phyloP scores from a whole-genome alignment of 2,888 invertebrate species.

The Lasioglossum morio region DNA sequence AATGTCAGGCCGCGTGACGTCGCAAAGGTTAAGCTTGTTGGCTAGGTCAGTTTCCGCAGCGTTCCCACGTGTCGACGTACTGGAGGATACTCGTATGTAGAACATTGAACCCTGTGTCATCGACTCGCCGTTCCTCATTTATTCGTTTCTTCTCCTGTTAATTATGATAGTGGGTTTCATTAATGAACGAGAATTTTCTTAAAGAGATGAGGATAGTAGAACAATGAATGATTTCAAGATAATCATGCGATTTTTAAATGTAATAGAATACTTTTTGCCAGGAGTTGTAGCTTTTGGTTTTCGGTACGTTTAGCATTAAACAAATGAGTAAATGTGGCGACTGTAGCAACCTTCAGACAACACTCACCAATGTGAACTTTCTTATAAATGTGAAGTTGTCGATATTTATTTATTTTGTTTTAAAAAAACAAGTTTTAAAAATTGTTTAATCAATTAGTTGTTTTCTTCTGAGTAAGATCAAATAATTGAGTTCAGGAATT shows the following conservation, averaged over 20 bases:
- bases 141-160: neutral
- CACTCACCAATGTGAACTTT: no score
- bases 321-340: no score
- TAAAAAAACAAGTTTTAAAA: no score
- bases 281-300: neutral
- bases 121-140: neutral
- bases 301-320: neutral
- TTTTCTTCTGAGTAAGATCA: no score
- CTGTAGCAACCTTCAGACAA: no score
- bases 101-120: neutral
- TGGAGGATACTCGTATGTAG: neutral
- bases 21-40: slow-evolving; percentile 80
- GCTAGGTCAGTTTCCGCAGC: slow-evolving; percentile 66
- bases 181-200: neutral
- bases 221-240: no score
- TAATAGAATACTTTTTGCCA: neutral
- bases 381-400: no score
- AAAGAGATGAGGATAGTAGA: no score
- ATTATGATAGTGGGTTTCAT: neutral
- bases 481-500: no score
- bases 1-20: slow-evolving; percentile 81
- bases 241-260: neutral
- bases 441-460: no score
- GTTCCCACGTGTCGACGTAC: neutral
- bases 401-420: no score